Conservation (phyloP, 2,797 vertebrate genomes). For the Epinephelus malabaricus region DNA sequence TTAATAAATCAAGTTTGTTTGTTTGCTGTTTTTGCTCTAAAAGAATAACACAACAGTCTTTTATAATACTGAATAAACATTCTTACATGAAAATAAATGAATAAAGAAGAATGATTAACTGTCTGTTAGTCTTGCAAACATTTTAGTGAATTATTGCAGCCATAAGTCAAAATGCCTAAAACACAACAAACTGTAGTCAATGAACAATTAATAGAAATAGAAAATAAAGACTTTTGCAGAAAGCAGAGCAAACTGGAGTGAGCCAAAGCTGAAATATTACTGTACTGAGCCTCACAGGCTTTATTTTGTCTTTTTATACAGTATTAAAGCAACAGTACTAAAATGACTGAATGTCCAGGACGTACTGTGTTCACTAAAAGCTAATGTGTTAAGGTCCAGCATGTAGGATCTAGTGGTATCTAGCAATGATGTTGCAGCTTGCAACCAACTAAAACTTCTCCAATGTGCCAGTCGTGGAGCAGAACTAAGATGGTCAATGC, state of each 20-base stretch:
- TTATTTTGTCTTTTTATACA: background rate
- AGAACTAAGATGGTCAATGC: no score
- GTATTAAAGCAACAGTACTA: background rate
- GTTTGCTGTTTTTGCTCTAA: background rate
- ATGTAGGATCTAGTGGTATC: no score
- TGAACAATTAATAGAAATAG: constrained; percentile 13
- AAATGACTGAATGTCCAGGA: background rate
- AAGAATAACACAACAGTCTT: background rate
- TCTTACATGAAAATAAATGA: background rate
- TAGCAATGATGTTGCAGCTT: no score
- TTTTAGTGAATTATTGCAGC: background rate
- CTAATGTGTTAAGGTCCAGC: no score
- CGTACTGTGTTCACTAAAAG: background rate
- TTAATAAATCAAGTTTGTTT: no score
- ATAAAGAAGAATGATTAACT: background rate
- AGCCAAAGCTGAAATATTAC: background rate
- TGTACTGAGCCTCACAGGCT: background rate
- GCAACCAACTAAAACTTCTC: no score
- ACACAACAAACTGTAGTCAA: background rate
- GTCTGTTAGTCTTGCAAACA: constrained; percentile 3
- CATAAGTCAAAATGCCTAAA: constrained; percentile 13
- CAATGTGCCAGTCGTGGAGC: no score
- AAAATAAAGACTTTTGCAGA: constrained; percentile 6
- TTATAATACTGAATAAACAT: no score
- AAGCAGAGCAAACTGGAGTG: background rate